A percentile compares a stretch with the other conserved stretches of the same genome.
These are phyloP conservation scores for Podarcis muralis DNA, from an alignment of 2,113 vertebrate species.

Conservation along the genomic window DNA sequence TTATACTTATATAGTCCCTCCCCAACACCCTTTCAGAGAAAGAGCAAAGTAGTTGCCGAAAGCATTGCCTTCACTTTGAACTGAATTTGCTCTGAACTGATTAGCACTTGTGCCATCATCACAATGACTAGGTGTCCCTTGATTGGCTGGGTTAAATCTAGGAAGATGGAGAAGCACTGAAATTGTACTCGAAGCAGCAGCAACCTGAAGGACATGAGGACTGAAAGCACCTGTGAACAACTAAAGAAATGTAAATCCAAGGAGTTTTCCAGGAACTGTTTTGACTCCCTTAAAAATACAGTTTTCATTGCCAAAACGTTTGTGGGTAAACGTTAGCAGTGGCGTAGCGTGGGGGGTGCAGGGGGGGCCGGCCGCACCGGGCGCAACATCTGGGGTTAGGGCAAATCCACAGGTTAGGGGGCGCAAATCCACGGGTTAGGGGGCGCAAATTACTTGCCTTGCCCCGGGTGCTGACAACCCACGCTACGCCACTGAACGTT, in stretches of 20 bases:
- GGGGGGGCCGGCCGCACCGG: too few species aligned
- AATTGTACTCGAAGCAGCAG: not conserved
- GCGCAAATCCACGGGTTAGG: too few species aligned
- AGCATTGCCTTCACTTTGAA: not conserved
- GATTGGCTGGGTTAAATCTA: not conserved
- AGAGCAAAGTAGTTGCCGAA: not conserved
- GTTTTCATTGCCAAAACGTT: not conserved
- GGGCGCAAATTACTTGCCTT: too few species aligned
- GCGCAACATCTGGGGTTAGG: too few species aligned
- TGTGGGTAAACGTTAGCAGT: not conserved
- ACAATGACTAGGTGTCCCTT: not conserved
- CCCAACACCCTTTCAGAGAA: not conserved
- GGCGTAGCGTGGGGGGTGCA: too few species aligned
- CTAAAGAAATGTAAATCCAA: not conserved
- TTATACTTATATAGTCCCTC: not conserved
- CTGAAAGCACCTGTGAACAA: not conserved
- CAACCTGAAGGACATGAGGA: not conserved
- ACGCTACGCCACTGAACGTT: too few species aligned
- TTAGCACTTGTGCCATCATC: not conserved
- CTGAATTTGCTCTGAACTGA: not conserved
- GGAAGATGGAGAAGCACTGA: too few species aligned
- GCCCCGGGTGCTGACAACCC: too few species aligned
- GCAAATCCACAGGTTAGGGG: too few species aligned
- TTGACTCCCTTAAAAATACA: not conserved
- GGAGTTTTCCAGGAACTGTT: not conserved